Conservation (phyloP, 1,140 invertebrate species). For the Dysdera silvatica region DNA sequence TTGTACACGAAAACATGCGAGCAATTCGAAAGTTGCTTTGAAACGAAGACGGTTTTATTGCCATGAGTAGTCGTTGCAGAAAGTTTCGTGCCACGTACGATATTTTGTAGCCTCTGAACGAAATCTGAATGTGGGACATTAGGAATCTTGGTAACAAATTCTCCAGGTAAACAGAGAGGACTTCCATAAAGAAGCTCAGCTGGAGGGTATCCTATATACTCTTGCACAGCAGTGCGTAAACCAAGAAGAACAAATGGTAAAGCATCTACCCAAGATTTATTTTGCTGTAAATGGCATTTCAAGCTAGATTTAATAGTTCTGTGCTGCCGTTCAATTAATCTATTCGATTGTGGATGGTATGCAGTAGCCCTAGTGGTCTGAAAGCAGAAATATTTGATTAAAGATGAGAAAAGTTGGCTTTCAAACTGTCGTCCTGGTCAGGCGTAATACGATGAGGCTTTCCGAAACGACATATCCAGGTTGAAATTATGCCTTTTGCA, state of each 20-base stretch:
- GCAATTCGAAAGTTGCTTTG: no score
- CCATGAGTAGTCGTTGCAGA: no score
- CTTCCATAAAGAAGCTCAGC: conserved; percentile 32
- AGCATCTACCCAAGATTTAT: background rate
- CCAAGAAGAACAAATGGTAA: conserved; percentile 40
- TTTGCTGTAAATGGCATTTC: background rate
- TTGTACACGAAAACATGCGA: no score
- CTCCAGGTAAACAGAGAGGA: conserved; percentile 23
- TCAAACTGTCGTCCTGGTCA: conserved; percentile 48
- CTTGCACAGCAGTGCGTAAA: conserved; percentile 32
- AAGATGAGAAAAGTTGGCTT: background rate
- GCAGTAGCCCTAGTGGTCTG: background rate
- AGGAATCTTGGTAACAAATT: no score
- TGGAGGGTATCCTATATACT: conserved; percentile 31
- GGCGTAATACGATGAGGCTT: conserved; percentile 36
- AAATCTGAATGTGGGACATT: no score
- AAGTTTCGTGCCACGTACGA: no score
- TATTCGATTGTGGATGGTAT: conserved; percentile 40
- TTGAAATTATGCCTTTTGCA: conserved; percentile 35
- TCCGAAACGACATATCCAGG: conserved; percentile 42
- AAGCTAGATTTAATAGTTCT: conserved; percentile 41
- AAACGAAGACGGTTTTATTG: no score
- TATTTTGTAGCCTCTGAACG: no score
- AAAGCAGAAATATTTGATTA: background rate
- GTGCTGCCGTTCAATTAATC: conserved; percentile 41